Evolutionary conservation across 2,888 invertebrate genomes (phyloP).

Genomic region (Drosophila anomelani): DNA sequence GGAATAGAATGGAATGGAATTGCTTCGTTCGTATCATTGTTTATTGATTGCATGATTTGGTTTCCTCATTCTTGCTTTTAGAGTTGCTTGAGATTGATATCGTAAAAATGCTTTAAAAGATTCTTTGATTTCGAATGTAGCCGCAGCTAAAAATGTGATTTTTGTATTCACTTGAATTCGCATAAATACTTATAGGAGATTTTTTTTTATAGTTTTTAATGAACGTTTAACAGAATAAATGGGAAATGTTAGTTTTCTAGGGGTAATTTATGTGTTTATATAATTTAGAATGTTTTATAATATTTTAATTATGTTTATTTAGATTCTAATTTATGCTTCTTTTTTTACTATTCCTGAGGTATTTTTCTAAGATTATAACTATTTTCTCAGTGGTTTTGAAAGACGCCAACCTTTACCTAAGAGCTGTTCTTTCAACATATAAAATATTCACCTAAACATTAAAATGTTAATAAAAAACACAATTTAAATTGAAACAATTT

Average conservation of each 20-base stretch:
- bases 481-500: not conserved
- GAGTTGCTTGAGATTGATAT: slow-evolving; percentile 16
- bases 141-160: not conserved
- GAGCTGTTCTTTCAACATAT: not conserved
- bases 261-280: not conserved
- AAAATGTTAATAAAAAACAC: not conserved
- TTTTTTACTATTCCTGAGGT: rapidly evolving
- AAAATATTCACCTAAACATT: too few relatives aligned
- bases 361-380: not conserved
- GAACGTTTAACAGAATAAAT: not conserved
- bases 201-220: not conserved
- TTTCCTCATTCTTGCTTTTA: slow-evolving; percentile 42
- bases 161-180: not conserved
- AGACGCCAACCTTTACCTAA: too few relatives aligned
- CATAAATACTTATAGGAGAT: not conserved
- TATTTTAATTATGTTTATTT: not conserved
- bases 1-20: slow-evolving; percentile 33
- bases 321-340: too few relatives aligned
- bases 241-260: not conserved
- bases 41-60: slow-evolving; percentile 53
- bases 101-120: slow-evolving; percentile 2
- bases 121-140: slow-evolving; percentile 5
- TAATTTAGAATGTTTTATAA: not conserved
- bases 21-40: slow-evolving; percentile 37
- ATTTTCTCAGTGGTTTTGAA: not conserved